Conservation (phyloP, 2,113 vertebrate genomes). For the Prionailurus bengalensis region DNA sequence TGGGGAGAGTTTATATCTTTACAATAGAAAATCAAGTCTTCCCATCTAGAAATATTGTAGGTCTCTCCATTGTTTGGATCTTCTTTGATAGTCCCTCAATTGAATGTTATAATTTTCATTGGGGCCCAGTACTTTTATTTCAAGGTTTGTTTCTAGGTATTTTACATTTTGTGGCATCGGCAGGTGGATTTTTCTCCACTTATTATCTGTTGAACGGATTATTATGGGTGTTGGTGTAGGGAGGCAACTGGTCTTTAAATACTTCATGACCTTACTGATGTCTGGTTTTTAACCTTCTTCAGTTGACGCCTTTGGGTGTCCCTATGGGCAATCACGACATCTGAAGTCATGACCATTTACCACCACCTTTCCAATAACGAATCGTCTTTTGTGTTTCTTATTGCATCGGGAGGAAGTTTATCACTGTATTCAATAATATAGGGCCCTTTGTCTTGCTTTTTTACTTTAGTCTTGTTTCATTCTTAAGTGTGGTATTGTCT, state of each 20-base stretch:
- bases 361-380: not conserved
- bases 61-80: not conserved
- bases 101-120: slow-evolving; percentile 28
- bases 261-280: not conserved
- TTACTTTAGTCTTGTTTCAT: not conserved
- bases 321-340: not conserved
- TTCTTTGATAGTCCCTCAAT: not conserved
- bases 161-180: not conserved
- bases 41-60: not conserved
- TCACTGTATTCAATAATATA: not conserved
- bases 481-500: not conserved
- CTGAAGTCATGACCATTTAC: not conserved
- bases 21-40: not conserved
- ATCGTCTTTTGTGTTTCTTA: not conserved
- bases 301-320: not conserved
- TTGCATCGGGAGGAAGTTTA: not conserved
- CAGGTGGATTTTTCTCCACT: slow-evolving; percentile 27
- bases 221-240: not conserved
- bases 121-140: not conserved
- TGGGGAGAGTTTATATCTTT: not conserved
- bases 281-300: not conserved
- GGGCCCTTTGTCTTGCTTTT: not conserved
- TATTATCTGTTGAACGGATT: not conserved
- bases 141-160: slow-evolving; percentile 11
- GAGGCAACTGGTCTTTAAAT: slow-evolving; percentile 20